Conservation (phyloP, 2,888 invertebrate genomes). For the Gryllus longicercus region DNA sequence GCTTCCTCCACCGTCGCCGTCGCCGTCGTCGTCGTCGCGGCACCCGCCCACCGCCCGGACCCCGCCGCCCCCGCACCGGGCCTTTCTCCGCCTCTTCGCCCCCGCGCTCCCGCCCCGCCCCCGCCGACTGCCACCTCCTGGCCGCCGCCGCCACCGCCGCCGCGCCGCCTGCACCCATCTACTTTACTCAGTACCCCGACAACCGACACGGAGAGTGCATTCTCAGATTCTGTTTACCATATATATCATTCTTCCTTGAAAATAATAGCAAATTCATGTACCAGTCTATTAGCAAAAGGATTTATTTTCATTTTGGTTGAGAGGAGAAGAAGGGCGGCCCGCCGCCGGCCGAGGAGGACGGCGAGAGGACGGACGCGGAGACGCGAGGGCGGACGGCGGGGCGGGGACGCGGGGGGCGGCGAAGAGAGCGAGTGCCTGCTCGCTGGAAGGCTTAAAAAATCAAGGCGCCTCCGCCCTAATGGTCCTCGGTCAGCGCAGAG, state of each 20-base stretch:
- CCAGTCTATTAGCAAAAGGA: conserved; percentile 55
- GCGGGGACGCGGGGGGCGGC: conserved; percentile 19
- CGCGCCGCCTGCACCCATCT: conserved; percentile 29
- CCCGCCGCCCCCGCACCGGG: conserved; percentile 33
- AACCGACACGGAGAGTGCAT: conserved; percentile 46
- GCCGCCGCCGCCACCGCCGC: neutral
- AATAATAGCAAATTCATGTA: conserved; percentile 56
- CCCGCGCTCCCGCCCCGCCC: conserved; percentile 28
- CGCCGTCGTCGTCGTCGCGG: conserved; percentile 43
- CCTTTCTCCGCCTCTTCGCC: conserved; percentile 34
- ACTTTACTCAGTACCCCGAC: conserved; percentile 33
- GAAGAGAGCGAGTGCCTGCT: conserved; percentile 20
- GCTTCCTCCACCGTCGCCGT: conserved; percentile 24
- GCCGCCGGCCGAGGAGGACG: conserved; percentile 26
- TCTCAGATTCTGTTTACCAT: conserved; percentile 52
- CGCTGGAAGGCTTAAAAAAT: neutral
- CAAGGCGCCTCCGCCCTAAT: neutral
- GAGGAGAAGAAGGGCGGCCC: conserved; percentile 33
- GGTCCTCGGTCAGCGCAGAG: neutral
- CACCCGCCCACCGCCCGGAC: neutral
- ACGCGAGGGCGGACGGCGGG: conserved; percentile 23
- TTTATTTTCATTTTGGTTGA: conserved; percentile 53
- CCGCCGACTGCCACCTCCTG: conserved; percentile 42
- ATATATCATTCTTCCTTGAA: conserved; percentile 52
- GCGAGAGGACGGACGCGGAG: conserved; percentile 17